Conservation (phyloP, 2,888 invertebrate genomes). For the Calameuta idolon region DNA sequence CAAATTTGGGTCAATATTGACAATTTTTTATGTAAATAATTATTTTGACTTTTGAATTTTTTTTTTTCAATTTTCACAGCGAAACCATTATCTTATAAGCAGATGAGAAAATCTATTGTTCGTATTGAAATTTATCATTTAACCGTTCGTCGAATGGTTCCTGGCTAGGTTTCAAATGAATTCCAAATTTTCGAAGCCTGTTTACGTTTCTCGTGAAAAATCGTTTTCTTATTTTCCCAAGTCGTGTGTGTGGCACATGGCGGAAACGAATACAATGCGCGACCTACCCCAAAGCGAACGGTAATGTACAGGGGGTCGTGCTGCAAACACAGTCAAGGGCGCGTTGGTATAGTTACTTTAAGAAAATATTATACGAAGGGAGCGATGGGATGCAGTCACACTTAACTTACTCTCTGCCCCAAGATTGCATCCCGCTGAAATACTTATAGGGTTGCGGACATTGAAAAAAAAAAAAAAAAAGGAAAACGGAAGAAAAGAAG, state of each 20-base stretch:
- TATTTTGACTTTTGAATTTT: too few relatives aligned
- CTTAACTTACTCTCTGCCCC: not conserved
- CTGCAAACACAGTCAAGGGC: not conserved
- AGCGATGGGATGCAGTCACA: not conserved
- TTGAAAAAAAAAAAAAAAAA: not conserved
- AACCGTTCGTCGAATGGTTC: not conserved
- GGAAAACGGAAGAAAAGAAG: not conserved
- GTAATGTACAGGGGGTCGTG: not conserved
- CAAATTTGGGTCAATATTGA: not conserved
- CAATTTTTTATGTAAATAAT: too few relatives aligned
- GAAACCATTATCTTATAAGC: not conserved
- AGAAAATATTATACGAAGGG: not conserved
- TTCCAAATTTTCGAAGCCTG: conserved; percentile 7
- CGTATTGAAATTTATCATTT: not conserved
- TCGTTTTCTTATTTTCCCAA: conserved; percentile 27
- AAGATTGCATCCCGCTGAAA: not conserved
- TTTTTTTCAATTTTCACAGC: not conserved
- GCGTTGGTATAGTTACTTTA: not conserved
- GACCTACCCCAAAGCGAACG: not conserved
- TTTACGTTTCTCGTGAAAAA: conserved; percentile 45
- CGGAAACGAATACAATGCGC: conserved; percentile 36
- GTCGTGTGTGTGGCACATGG: conserved; percentile 48
- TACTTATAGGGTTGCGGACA: not conserved
- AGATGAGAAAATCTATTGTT: not conserved
- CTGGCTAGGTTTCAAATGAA: not conserved